Base-by-base conservation (phyloP, 2,113 vertebrate genomes). In the Sciurus niger region DNA sequence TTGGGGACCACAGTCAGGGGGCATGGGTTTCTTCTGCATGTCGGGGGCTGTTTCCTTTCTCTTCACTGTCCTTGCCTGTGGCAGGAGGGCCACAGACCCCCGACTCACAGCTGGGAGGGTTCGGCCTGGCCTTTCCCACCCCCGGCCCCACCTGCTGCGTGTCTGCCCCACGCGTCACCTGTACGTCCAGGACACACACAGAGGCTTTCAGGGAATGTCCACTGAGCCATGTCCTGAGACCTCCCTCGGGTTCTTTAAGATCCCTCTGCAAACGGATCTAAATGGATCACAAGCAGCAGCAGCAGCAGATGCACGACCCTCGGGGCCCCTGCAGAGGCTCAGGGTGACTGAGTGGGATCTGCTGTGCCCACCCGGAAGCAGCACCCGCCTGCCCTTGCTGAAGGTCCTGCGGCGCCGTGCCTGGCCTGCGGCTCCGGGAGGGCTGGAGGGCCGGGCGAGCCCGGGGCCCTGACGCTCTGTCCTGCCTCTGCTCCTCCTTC, bases 171-270 rank as follows among this genome's bases (percentile, higher is more conserved):
- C 1, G 0, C 32, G 46, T 48, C 11, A 17, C 10, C 65, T 14
- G n/a, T 32, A 16, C 40, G 34, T 51, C 40, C n/a, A 4, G 53
- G 16, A 6, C 83, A 34, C 10, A 8, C 3, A 16, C 40, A 74
- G 67, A 13, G 14, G 32, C 20, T 58, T 78, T 43, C 34, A 4
- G 65, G 0, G 22, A 53, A 22, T 28, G 4, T 18, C 25, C 0
- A 0, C 8, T 1, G 9, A n/a, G 32, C 8, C 10, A 34, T 7
- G 58, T 68, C 25, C 40, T 20, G 65, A 40, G 16, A 7, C 34
- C 37, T 51, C 34, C 37, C 43, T 58, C 53, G 77, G 12, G 20
- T 37, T 67, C 79, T 68, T 37, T 9, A 55, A 14, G 53, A 73
- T 20, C 46, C n/a, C 68, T 82, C 68, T 63, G 60, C 48, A 95